Percentiles rank a stretch among this genome's conserved stretches.
Conservation (phyloP, 2,113 vertebrate genomes). For the Balaeniceps rex region DNA sequence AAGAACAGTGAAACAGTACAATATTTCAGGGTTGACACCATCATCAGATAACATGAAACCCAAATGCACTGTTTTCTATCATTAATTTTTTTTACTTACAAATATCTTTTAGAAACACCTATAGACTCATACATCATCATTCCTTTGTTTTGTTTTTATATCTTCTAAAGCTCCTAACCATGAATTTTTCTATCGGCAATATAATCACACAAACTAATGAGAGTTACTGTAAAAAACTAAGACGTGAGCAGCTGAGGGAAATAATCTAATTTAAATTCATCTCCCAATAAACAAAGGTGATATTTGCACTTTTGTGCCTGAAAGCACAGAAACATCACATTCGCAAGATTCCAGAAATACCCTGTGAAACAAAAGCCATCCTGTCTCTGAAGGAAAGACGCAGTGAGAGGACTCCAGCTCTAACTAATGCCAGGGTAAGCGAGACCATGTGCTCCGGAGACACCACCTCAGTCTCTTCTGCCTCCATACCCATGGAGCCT, state of each 20-base stretch:
- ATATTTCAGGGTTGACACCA: not conserved
- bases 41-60: not conserved
- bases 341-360: not conserved
- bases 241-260: not conserved
- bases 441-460: not conserved
- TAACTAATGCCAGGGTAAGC: not conserved
- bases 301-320: not conserved
- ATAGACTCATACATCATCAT: not conserved
- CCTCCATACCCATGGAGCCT: not conserved
- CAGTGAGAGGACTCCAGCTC: not conserved
- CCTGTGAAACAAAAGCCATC: not conserved
- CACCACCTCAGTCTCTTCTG: not conserved
- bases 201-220: not conserved
- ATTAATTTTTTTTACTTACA: not conserved
- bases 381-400: not conserved
- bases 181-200: not conserved
- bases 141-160: not conserved
- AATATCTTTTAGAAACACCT: not conserved
- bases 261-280: not conserved
- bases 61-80: not conserved
- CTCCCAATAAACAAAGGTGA: not conserved
- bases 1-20: not conserved
- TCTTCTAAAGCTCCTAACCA: not conserved
- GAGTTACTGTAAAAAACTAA: not conserved
- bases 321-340: not conserved